Evolutionary conservation across 2,888 invertebrate genomes (phyloP).

Genomic region (Scaptomyza caliginosa): DNA sequence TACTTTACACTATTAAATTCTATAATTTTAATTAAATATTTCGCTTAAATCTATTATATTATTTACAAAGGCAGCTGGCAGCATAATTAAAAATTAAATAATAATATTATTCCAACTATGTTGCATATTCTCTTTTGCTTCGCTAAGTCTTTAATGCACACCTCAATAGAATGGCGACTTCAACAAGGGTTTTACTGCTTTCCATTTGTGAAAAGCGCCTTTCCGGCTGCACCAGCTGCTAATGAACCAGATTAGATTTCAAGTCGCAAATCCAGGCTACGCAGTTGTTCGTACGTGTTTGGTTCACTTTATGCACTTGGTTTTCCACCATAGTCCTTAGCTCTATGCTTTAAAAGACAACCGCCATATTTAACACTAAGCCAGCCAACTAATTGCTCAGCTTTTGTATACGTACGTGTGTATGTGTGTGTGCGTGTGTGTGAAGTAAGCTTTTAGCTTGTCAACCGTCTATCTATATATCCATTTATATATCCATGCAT

Average conservation of each 20-base stretch:
- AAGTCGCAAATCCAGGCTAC: constrained; percentile 12
- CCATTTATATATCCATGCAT: constrained; percentile 30
- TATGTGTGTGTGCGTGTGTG: background rate
- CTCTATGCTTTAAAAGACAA: constrained; percentile 33
- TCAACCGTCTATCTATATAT: constrained; percentile 28
- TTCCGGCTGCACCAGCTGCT: constrained; percentile 42
- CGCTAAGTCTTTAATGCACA: constrained; percentile 5
- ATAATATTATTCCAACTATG: too few species aligned
- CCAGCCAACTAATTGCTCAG: constrained; percentile 52
- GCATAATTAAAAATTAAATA: too few species aligned
- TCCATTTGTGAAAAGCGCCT: constrained; percentile 29
- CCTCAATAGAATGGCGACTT: constrained; percentile 18
- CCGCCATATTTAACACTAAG: constrained; percentile 31
- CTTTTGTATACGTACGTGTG: constrained; percentile 18
- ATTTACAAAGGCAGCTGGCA: too few species aligned
- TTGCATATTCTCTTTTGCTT: background rate
- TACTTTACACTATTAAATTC: too few species aligned
- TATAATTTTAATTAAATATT: too few species aligned
- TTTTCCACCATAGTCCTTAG: constrained; percentile 20
- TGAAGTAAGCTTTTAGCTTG: constrained; percentile 19
- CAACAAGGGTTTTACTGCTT: constrained; percentile 10
- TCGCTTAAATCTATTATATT: too few species aligned
- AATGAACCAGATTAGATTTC: constrained; percentile 64
- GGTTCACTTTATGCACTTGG: background rate
- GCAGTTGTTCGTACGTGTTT: constrained; percentile 14